These are phyloP conservation scores for Heliconius hermathena DNA, from an alignment of 1,140 invertebrate species.

Conservation along the genomic window DNA sequence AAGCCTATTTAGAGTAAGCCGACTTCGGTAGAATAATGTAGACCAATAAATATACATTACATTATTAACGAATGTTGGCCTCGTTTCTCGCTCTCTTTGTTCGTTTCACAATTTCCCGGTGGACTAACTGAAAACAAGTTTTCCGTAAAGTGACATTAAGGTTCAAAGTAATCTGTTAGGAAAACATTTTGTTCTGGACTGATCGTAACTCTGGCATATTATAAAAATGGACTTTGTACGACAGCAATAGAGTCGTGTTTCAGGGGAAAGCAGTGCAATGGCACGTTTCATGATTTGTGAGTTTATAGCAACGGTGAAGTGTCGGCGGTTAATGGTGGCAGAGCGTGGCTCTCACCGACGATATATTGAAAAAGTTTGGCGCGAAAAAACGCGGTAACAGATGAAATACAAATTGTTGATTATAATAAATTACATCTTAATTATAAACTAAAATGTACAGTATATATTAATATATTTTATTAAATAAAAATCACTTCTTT, in stretches of 20 bases:
- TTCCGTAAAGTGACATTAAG: slow-evolving; percentile 57
- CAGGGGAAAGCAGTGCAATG: slow-evolving; percentile 43
- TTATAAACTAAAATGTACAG: not conserved
- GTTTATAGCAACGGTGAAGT: slow-evolving; percentile 81
- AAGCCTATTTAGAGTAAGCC: slow-evolving; percentile 65
- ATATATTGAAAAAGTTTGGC: slow-evolving; percentile 81
- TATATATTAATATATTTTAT: not conserved
- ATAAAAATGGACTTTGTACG: slow-evolving; percentile 55
- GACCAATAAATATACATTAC: slow-evolving; percentile 81
- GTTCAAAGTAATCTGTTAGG: slow-evolving; percentile 70
- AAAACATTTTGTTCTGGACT: slow-evolving; percentile 61
- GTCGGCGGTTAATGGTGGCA: slow-evolving; percentile 80
- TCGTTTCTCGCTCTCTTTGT: slow-evolving; percentile 80
- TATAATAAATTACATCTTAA: not conserved
- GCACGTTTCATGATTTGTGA: slow-evolving; percentile 81
- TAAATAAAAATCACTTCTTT: not conserved
- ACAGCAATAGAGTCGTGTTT: slow-evolving; percentile 47
- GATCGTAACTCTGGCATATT: slow-evolving; percentile 44
- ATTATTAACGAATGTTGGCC: slow-evolving; percentile 81
- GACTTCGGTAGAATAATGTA: slow-evolving; percentile 74
- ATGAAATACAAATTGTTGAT: slow-evolving; percentile 27
- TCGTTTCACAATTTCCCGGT: slow-evolving; percentile 70
- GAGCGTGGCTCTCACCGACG: slow-evolving; percentile 73
- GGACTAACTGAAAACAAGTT: slow-evolving; percentile 67
- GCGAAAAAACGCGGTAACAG: slow-evolving; percentile 62